Evolutionary conservation across 2,113 vertebrate genomes (phyloP).

Genomic region (Amphilophus citrinellus): DNA sequence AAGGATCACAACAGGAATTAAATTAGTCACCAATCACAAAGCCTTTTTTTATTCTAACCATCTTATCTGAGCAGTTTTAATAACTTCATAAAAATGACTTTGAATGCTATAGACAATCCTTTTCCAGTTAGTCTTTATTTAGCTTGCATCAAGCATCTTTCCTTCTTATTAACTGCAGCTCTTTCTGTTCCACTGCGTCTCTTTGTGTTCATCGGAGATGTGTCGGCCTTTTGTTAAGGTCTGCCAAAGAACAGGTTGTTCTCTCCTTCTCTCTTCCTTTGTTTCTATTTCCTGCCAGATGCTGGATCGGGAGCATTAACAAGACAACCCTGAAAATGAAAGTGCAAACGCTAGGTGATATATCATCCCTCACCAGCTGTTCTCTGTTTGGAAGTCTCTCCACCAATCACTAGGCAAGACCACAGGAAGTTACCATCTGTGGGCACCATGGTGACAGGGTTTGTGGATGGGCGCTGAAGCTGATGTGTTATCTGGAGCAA

Average conservation of each 20-base stretch:
- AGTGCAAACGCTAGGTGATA: constrained; percentile 76
- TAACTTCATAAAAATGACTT: neutral
- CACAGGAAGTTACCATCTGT: constrained; percentile 79
- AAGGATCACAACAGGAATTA: neutral
- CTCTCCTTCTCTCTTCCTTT: constrained; percentile 68
- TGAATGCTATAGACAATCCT: neutral
- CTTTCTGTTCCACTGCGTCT: constrained; percentile 34
- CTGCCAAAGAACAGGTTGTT: constrained; percentile 76
- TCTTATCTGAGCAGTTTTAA: neutral
- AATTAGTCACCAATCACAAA: neutral
- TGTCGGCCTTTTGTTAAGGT: constrained; percentile 68
- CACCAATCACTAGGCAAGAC: constrained; percentile 73
- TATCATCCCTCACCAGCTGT: constrained; percentile 80
- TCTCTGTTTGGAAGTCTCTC: constrained; percentile 73
- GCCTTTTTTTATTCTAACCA: neutral
- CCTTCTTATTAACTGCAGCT: constrained; percentile 22
- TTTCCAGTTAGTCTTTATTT: constrained; percentile 23
- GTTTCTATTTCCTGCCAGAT: constrained; percentile 79
- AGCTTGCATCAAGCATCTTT: constrained; percentile 28
- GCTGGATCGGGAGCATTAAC: constrained; percentile 75
- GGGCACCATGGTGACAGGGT: constrained; percentile 70
- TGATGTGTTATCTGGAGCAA: constrained; percentile 72
- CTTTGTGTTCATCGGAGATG: constrained; percentile 62
- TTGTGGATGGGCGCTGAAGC: constrained; percentile 56
- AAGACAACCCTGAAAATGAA: constrained; percentile 78